Evolutionary conservation across 2,888 invertebrate species (phyloP).

Genomic region (Latrodectus hesperus): DNA sequence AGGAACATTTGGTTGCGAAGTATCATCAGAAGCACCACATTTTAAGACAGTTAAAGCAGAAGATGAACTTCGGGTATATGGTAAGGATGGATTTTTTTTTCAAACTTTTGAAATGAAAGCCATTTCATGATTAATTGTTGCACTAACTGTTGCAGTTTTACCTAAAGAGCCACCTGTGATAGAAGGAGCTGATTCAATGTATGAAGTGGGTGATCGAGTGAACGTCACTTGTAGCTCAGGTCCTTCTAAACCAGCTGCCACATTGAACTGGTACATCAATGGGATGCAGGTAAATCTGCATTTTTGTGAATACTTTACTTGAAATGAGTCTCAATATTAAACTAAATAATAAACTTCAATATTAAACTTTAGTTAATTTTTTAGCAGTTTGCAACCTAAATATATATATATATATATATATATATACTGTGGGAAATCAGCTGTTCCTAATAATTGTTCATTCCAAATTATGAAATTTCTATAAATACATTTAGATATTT

Average conservation of each 20-base stretch:
- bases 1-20: slow-evolving; percentile 70
- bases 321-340: neutral
- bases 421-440: too few relatives aligned
- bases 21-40: slow-evolving; percentile 65
- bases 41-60: slow-evolving; percentile 70
- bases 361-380: too few relatives aligned
- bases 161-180: slow-evolving; percentile 63
- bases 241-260: slow-evolving; percentile 65
- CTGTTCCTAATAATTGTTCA: too few relatives aligned
- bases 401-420: too few relatives aligned
- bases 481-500: too few relatives aligned
- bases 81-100: slow-evolving; percentile 48
- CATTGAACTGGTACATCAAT: slow-evolving; percentile 63
- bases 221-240: slow-evolving; percentile 69
- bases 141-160: slow-evolving; percentile 26
- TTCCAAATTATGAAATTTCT: too few relatives aligned
- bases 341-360: too few relatives aligned
- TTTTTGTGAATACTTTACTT: neutral
- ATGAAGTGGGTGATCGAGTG: slow-evolving; percentile 62
- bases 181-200: slow-evolving; percentile 68
- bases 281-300: slow-evolving; percentile 43
- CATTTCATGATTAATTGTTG: too few relatives aligned
- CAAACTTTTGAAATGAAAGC: too few relatives aligned
- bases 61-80: slow-evolving; percentile 70
- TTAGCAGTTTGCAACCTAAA: too few relatives aligned